Base-by-base conservation (phyloP, 2,113 vertebrate genomes). In the Poeciliopsis retropinna region DNA sequence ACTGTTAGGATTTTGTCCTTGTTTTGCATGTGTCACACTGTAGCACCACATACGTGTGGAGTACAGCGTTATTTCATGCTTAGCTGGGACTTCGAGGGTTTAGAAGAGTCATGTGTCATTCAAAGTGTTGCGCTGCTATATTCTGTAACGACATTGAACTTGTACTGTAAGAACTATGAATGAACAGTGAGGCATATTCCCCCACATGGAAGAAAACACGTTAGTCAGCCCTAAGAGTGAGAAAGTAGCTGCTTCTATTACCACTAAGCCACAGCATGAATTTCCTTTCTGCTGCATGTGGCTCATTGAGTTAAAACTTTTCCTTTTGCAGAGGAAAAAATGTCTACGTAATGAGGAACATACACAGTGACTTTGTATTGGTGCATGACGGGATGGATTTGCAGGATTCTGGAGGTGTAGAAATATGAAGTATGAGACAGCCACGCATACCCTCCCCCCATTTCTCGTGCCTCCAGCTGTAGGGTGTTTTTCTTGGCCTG, bases 401-500 rank as follows among this genome's bases (percentile, higher is more conserved):
- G 78, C 73, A 37, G 63, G 66, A 81, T 82, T 78, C 70, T 75
- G 75, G 67, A 87, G 87, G 86, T 70, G 79, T 77, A 90, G 90
- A 76, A 84, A 80, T 81, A 87, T 87, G 88, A 87, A 80, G 65
- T 17, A 57, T 57, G 19, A n/a, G 70, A 72, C 60, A 78, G 79
- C 75, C 41, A 31, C 63, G 64, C 51, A 25, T 13, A 64, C 0
- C 34, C 15, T 47, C n/a, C 54, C 34, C 27, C 78, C 47, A 57
- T 31, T 76, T 73, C 71, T 79, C 81, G 60, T 81, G 81, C 78
- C 84, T 90, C 86, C 89, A 93, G 90, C 91, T 92, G 84, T 80
- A 81, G 71, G 44, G 44, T 91, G 88, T 87, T 92, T 92, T 86
- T 81, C 64, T 91, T 93, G 92, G 90, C 88, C 63, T 65, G 12